Evolutionary conservation across 2,797 vertebrate genomes (phyloP), one percentile per base, ranked within the genome.

Genomic region (Borostomias antarcticus): DNA sequence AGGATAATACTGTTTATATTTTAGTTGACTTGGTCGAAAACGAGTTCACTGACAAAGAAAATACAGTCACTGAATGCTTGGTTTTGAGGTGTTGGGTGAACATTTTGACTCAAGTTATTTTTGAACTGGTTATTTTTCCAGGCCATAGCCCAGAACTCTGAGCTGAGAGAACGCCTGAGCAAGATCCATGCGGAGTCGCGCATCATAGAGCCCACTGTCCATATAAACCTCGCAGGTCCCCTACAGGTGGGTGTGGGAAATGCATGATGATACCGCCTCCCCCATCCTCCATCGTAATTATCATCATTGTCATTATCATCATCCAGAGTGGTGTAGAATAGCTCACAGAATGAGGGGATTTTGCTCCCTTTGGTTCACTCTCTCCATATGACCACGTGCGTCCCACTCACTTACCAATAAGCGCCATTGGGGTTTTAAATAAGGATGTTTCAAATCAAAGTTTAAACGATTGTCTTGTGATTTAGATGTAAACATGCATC

Each of bases 141-240:
- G 96, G 95, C 96, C 88, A 90, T 98, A 94, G 91, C 95, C 84
- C 96, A 98, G 90, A 98, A 96, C 85, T 92, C 94, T 92, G 96
- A 98, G 75, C 92, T 98, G 93, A 95, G 92, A 92, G 95, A 96
- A 84, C 96, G 94, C 64, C 95, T 98, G 91, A 87, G 90, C 94
- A 97, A 95, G 95, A 98, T 98, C 92, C 96, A 98, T 83, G 90
- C 92, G 11, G 96, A 98, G 87, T 98, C 96, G 84, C 88, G 93
- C 90, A 88, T 98, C 87, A 85, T 93, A 92, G 95, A 97, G 78
- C 88, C 93, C 90, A 90, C 93, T 76, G 81, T 86, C 86, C 88
- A 89, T 87, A 88, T 93, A 92, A 95, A 94, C 90, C 86, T 91
- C 83, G 88, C 94, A 86, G 88, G 89, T 89, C 89, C 94, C 81